phyloP scores from a whole-genome alignment of 2,888 invertebrate genomes.

The Stenoptilia bipunctidactyla region DNA sequence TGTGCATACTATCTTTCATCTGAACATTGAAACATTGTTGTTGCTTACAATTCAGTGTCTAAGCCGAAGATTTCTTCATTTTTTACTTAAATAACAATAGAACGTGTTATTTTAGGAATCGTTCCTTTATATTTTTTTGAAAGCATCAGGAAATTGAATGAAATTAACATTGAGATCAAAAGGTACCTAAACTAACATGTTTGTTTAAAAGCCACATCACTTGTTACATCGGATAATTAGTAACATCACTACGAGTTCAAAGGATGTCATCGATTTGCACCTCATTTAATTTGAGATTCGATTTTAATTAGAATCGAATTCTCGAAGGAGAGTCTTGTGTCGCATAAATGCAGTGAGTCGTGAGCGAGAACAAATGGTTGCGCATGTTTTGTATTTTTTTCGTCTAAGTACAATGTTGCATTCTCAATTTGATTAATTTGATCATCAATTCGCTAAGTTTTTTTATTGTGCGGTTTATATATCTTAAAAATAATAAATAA shows the following conservation, averaged over 20 bases:
- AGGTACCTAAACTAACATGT: not conserved
- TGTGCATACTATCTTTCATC: not conserved
- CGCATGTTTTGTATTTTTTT: too few species aligned
- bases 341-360: constrained; percentile 9
- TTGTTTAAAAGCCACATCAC: not conserved
- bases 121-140: not conserved
- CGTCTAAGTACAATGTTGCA: too few species aligned
- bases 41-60: not conserved
- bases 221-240: constrained; percentile 17
- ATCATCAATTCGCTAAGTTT: too few species aligned
- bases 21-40: not conserved
- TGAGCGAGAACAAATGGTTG: constrained; percentile 20
- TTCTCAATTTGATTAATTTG: too few species aligned
- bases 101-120: not conserved
- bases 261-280: constrained; percentile 40
- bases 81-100: not conserved
- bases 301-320: constrained; percentile 49
- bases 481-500: not conserved
- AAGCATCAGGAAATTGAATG: not conserved
- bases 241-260: constrained; percentile 20
- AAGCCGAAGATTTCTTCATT: not conserved
- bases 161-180: not conserved
- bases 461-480: too few species aligned
- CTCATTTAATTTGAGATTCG: constrained; percentile 43
- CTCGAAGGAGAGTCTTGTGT: constrained; percentile 15